Evolutionary conservation across 2,888 invertebrate genomes (phyloP).

Genomic region (Teinopalpus imperialis): DNA sequence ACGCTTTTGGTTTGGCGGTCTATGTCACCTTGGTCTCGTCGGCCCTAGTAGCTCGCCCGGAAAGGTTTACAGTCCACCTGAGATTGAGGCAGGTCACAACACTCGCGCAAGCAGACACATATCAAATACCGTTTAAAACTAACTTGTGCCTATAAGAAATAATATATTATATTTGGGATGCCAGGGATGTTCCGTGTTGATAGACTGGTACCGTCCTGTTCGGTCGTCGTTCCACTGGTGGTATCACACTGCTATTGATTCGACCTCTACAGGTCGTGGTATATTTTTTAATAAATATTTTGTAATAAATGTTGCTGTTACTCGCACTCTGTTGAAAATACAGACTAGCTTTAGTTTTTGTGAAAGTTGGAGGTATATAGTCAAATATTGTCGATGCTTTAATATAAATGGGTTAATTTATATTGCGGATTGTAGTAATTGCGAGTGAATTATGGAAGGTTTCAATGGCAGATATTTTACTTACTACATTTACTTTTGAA

Average conservation of each 20-base stretch:
- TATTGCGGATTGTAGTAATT: conserved; percentile 32
- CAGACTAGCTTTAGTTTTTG: conserved; percentile 68
- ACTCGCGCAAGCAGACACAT: conserved; percentile 34
- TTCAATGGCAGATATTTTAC: neutral
- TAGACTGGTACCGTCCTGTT: conserved; percentile 48
- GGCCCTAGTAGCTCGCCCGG: conserved; percentile 85
- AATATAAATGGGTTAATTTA: conserved; percentile 47
- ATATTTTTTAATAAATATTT: conserved; percentile 36
- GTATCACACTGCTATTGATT: conserved; percentile 32
- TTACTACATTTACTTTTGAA: neutral
- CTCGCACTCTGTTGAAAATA: conserved; percentile 74
- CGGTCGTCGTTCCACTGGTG: conserved; percentile 65
- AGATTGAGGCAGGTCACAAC: conserved; percentile 47
- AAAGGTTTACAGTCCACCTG: conserved; percentile 93
- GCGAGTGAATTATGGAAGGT: no score
- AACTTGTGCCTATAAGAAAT: conserved; percentile 49
- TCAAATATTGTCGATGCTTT: conserved; percentile 56
- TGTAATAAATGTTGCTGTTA: conserved; percentile 55
- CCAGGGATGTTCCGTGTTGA: conserved; percentile 56
- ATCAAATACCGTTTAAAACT: conserved; percentile 30
- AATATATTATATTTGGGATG: conserved; percentile 57
- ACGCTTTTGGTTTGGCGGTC: conserved; percentile 93
- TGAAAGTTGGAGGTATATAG: conserved; percentile 37
- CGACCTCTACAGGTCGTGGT: conserved; percentile 48
- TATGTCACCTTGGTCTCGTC: conserved; percentile 95